Evolutionary conservation across 53 echinoderm and acorn worm species (phyloP), one percentile per base, ranked within the genome.

Genomic region (Crossaster papposus): DNA sequence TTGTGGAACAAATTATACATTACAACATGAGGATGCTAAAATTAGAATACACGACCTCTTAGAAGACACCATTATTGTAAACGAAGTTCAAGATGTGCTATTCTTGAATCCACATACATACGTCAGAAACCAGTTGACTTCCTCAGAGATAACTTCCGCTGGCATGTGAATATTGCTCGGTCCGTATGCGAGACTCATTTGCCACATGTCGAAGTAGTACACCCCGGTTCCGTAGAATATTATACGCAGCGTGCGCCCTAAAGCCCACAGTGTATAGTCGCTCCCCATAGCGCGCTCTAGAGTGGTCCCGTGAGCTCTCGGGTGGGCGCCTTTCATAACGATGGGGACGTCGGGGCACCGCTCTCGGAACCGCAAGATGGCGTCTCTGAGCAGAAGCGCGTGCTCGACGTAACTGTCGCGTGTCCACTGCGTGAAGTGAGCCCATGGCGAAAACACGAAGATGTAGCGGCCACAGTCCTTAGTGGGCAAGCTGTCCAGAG

Each of bases 401-500:
- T 83, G 73, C 65, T 91, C 88, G 12, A 72, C 35, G 70, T 20
- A 92, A 53, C 92, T 92, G 37, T 80, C 88, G 18, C 79, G 79
- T 0, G 91, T 80, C 91, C 91, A 91, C 58, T 86, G 86, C 14
- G 79, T 64, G 31, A 91, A 91, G 55, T 91, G 91, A 10, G 51
- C 91, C 91, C 87, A 91, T 1, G 79, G 87, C 24, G 80, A 85
- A 2, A 91, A 58, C 20, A 79, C 79, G 52, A 91, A 64, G 54
- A 91, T 68, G 68, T 65, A 64, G 14, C 68, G 68, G 31, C 24
- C 33, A 30, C 85, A 79, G 18, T 50, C 33, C 1, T 54, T 35
- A 1, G 44, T 70, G 0, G 52, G 28, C 28, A 81, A n/a, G 26
- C 29, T 37, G 51, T 70, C 70, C 30, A 84, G 17, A 7, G 71